Evolutionary conservation across 2,888 invertebrate species (phyloP), one percentile per base, ranked within the genome.

Genomic region (Acleris emargana): DNA sequence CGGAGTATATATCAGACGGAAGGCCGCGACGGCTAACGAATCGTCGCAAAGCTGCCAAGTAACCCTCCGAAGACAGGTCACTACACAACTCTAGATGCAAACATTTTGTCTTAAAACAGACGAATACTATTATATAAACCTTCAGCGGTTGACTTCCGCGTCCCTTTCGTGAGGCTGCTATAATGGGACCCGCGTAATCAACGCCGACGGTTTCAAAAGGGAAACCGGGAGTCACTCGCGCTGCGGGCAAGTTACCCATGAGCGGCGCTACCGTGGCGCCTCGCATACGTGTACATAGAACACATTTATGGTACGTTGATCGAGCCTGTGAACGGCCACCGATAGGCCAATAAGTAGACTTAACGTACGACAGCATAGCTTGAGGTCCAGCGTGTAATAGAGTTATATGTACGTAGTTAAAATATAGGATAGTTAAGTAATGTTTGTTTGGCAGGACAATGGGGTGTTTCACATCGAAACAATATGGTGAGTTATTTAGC

Each of bases 101-200:
- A 20, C 73, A 72, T 67, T 75, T 73, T 51, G 25, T 51, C 11
- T 28, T 70, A 72, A 1, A 71, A 55, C 7, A 75, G 32, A 51
- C 74, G 75, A 32, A 76, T 57, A 54, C 73, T 73, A 5, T 73
- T 4, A 58, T 68, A 70, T 38, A 72, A 43, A 54, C 71, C n/a
- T 57, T 28, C 5, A 22, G 3, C 2, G 28, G 5, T n/a, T 51
- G 51, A 28, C 51, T n/a, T 4, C 28, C 25, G 3, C 52, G 52
- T n/a, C 52, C 52, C 17, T 32, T n/a, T 3, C 32, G 28, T 3
- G 28, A 17, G 6, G 25, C 52, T 22, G 22, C 9, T 5, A 22
- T 22, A 50, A 50, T 20, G 16, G 50, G 50, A 22, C 50, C 50
- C 5, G 50, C 50, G 22, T 50, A 50, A 22, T 50, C 50, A 17